A percentile compares a stretch with the other conserved stretches of the same genome.
phyloP scores from a whole-genome alignment of 2,113 vertebrate genomes.

The Xenopus tropicalis region UCB_Xtro_10.0 CM004445.2:70197001-70197500 shows the following conservation, averaged over 20 bases:
- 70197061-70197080: no score
- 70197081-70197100: no score
- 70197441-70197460: neutral
- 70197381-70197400: neutral
- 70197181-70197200: neutral
- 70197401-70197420: neutral
- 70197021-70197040: no score
- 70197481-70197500: neutral
- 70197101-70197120: no score
- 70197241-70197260: neutral
- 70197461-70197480: neutral
- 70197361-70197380: slow-evolving; percentile 4
- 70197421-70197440: slow-evolving; percentile 1
- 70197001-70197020: no score
- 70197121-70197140: no score
- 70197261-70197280: slow-evolving; percentile 7
- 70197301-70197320: slow-evolving; percentile 8
- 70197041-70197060: no score
- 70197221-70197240: neutral
- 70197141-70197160: no score
- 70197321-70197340: slow-evolving; percentile 11
- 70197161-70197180: no score
- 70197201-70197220: neutral
- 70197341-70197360: slow-evolving; percentile 6
- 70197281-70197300: slow-evolving; percentile 8